Base-by-base conservation (phyloP, 2,797 vertebrate genomes). In the Ctenosaura bakeri region DNA sequence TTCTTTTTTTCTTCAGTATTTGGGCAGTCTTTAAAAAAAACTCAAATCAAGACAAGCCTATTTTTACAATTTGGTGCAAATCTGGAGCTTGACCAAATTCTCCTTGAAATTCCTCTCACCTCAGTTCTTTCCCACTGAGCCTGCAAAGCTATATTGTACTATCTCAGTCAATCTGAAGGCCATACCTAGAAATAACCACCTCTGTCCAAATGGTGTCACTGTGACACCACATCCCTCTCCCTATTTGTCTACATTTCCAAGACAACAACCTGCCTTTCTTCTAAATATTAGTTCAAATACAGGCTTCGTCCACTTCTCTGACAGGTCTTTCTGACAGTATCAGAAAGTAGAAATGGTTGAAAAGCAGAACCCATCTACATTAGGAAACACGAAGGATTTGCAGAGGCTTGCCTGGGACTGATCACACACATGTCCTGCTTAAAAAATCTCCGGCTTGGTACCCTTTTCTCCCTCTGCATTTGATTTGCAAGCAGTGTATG, bases 261-360 rank as follows among this genome's bases (percentile, higher is more conserved):
- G 80, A 22, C n/a, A 35, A 26, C 42, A 14, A 82, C 29, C 12
- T 24, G 14, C 26, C 81, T 56, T 59, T 69, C 62, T 16, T 16
- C 14, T 86, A 83, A 90, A 89, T 83, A 8, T 6, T 46, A 66
- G 4, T 13, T n/a, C 69, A 38, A 50, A 90, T 78, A 80, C 74
- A 73, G 54, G 22, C 42, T 46, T 46, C 42, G 2, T 46, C 42
- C 42, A 46, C 42, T 4, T 46, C 3, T 46, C 4, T 46, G 42
- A 46, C 42, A 46, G 42, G 42, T 46, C 4, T 46, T 46, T 46
- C 42, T 46, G 42, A 46, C 42, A 46, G 42, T 46, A 4, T 46
- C 42, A 46, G 42, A 46, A 46, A 46, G 42, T 4, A 46, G 42
- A 46, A 46, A 46, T 46, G 4, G 42, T 46, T 46, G 42, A 46